Base-by-base conservation (phyloP, 2,797 vertebrate species). In the Lacerta viridis region DNA sequence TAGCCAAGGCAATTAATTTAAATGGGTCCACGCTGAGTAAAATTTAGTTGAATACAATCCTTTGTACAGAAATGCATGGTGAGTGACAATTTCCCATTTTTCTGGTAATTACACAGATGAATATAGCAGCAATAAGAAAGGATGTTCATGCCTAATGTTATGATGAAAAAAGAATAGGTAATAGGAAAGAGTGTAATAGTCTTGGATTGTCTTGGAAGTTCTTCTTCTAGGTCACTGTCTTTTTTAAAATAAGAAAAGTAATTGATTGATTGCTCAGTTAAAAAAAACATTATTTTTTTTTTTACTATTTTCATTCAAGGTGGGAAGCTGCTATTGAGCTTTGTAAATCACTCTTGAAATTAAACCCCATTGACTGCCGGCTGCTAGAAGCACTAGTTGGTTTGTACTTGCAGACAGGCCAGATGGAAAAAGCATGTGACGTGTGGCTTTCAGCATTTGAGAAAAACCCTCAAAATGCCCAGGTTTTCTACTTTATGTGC, bases 401-500 rank as follows among this genome's bases (percentile, higher is more conserved):
- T 68, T 95, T 99, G 13, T 98, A 98, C 93, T 88, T 98, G 61
- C 93, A 93, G 55, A 95, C 92, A 80, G 96, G 97, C 20, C 91
- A 97, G 39, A 17, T 71, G 0, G 97, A 98, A 3, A 93, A 77
- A 88, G 98, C 98, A 2, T 96, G 96, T 18, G 93, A 94, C 27
- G 95, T 97, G 84, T 99, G 98, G 98, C 96, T 98, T 33, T 95
- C 94, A 39, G 98, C 98, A 20, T 97, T 98, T 94, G 97, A 97
- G 7, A 97, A 94, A 93, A 97, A 97, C 92, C 97, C 97, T 85
- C 95, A 98, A 92, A 98, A 98, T 64, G 98, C 98, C 0, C 96
- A 98, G 90, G 92, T 99, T 91, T 98, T 99, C 96, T 98, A 98
- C 95, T 96, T 95, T 83, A 96, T 96, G 92, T 98, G 98, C 97